Conservation (phyloP, 2,888 invertebrate species). For the Thyatira batis region DNA sequence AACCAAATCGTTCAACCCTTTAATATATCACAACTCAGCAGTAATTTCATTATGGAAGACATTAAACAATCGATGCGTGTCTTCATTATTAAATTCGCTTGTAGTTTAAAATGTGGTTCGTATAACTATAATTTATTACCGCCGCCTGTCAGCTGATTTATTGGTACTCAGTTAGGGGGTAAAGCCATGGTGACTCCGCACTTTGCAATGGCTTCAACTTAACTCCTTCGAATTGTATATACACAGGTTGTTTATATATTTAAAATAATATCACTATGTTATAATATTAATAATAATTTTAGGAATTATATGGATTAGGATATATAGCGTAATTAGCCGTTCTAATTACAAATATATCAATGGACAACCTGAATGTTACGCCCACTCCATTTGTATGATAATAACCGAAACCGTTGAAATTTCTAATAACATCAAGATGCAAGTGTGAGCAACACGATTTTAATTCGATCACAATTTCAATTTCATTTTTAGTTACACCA, state of each 20-base stretch:
- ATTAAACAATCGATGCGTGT: constrained; percentile 78
- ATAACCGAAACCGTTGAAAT: too few relatives aligned
- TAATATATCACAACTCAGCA: constrained; percentile 47
- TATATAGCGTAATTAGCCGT: too few relatives aligned
- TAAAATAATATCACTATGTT: too few relatives aligned
- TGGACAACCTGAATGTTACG: too few relatives aligned
- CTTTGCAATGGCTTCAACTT: constrained; percentile 45
- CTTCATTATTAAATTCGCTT: constrained; percentile 73
- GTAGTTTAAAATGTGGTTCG: constrained; percentile 76
- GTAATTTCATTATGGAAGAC: constrained; percentile 73
- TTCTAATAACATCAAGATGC: too few relatives aligned
- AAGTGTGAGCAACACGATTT: too few relatives aligned
- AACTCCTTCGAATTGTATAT: constrained; percentile 21
- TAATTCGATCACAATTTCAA: too few relatives aligned
- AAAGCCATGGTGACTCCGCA: constrained; percentile 59
- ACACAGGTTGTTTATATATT: constrained; percentile 26
- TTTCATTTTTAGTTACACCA: too few relatives aligned
- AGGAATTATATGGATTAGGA: too few relatives aligned
- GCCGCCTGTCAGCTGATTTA: constrained; percentile 56
- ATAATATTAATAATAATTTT: too few relatives aligned
- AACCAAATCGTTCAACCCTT: constrained; percentile 60
- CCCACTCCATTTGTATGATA: too few relatives aligned
- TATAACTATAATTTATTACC: constrained; percentile 71
- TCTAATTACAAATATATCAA: too few relatives aligned
- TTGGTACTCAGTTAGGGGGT: constrained; percentile 51